Evolutionary conservation across 64 coral and sea anemone genomes (phyloP).

Genomic region (Pocillopora damicornis): DNA sequence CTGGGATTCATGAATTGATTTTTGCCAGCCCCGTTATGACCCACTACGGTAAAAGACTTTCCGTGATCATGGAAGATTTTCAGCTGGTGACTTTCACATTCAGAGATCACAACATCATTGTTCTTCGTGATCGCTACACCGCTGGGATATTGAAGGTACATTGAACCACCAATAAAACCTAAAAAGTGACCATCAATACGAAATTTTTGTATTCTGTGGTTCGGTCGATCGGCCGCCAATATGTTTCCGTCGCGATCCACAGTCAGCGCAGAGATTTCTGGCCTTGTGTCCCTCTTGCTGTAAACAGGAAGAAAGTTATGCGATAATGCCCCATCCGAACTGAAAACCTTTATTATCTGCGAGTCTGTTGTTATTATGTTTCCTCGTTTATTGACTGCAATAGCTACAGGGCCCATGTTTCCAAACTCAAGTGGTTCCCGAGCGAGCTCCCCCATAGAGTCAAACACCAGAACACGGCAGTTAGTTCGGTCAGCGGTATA

Average conservation of each 20-base stretch:
- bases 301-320: constrained; percentile 87
- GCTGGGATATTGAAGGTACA: constrained; percentile 65
- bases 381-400: constrained; percentile 63
- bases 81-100: constrained; percentile 61
- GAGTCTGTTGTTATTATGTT: constrained; percentile 75
- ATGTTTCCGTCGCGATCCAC: constrained; percentile 71
- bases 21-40: constrained; percentile 64
- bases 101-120: constrained; percentile 74
- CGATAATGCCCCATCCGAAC: constrained; percentile 69
- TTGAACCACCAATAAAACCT: constrained; percentile 78
- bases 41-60: constrained; percentile 52
- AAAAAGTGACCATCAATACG: constrained; percentile 81
- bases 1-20: constrained; percentile 61
- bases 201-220: constrained; percentile 88
- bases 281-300: constrained; percentile 65
- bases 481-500: constrained; percentile 69
- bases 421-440: constrained; percentile 61
- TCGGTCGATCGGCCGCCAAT: constrained; percentile 59
- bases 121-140: constrained; percentile 70
- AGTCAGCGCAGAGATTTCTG: constrained; percentile 70
- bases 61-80: constrained; percentile 65
- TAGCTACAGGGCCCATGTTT: constrained; percentile 50
- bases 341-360: constrained; percentile 86
- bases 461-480: constrained; percentile 59
- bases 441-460: constrained; percentile 30